phyloP scores from a whole-genome alignment of 2,888 invertebrate species.

The Sminthurinus aureus region DNA sequence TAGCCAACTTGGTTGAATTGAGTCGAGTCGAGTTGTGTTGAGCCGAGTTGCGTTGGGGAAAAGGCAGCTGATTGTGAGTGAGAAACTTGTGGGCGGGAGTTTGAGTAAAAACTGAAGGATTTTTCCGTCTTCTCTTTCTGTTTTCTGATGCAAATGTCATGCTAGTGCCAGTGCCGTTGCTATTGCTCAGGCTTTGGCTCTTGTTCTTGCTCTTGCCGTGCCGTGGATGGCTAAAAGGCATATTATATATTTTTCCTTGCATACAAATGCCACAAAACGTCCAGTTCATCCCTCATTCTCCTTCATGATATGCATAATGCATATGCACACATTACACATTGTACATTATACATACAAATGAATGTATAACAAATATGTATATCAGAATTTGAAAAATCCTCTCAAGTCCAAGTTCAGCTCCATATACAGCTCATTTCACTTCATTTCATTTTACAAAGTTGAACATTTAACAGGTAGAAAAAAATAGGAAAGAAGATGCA shows the following conservation, averaged over 20 bases:
- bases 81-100: slow-evolving; percentile 37
- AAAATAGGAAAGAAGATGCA: not conserved
- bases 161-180: not conserved
- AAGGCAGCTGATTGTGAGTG: slow-evolving; percentile 29
- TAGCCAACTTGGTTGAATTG: too few relatives aligned
- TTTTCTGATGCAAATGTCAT: slow-evolving; percentile 19
- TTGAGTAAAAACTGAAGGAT: slow-evolving; percentile 20
- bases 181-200: not conserved
- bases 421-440: not conserved
- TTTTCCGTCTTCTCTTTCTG: slow-evolving; percentile 22
- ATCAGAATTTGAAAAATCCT: slow-evolving; percentile 18
- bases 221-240: slow-evolving; percentile 26
- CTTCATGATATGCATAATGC: too few relatives aligned
- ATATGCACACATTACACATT: too few relatives aligned
- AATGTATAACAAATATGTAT: not conserved
- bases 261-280: slow-evolving; percentile 27
- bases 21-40: too few relatives aligned
- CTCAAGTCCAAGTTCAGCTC: not conserved
- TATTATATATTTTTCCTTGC: slow-evolving; percentile 11
- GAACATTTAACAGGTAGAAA: not conserved
- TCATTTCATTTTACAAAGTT: not conserved
- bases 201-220: not conserved
- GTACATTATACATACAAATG: too few relatives aligned
- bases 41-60: not conserved
- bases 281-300: slow-evolving; percentile 1